These are phyloP conservation scores for Idaea biselata DNA, from an alignment of 2,888 invertebrate species.

Conservation along the genomic window DNA sequence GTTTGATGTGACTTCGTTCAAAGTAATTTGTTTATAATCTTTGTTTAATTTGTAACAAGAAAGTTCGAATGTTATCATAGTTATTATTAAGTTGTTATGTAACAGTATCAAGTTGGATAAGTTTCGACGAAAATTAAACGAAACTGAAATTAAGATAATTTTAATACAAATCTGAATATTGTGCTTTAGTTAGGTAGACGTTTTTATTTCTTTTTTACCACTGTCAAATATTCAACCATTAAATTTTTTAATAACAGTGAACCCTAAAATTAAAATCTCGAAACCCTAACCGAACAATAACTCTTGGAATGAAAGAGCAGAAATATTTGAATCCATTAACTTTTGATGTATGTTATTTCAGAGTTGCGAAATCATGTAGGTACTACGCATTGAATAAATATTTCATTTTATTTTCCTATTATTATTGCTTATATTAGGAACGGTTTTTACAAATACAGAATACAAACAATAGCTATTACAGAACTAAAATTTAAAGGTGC, in stretches of 20 bases:
- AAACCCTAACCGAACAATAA: background rate
- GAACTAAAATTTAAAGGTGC: too few species aligned
- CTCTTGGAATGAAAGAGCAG: background rate
- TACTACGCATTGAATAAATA: background rate
- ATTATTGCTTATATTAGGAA: background rate
- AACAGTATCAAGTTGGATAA: too few species aligned
- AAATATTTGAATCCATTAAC: slow-evolving; percentile 1
- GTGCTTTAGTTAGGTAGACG: too few species aligned
- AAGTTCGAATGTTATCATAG: too few species aligned
- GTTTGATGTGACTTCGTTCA: background rate
- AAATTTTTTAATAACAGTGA: background rate
- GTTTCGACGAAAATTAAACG: too few species aligned
- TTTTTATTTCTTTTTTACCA: background rate
- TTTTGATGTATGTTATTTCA: background rate
- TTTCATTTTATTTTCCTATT: background rate
- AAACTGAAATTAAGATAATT: too few species aligned
- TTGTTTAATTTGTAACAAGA: background rate
- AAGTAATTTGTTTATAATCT: background rate
- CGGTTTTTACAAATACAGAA: background rate
- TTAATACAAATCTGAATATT: too few species aligned
- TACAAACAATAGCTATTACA: too few species aligned
- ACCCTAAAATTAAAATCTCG: background rate
- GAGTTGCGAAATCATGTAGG: background rate
- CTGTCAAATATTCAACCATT: background rate
- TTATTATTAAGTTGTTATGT: too few species aligned